Evolutionary conservation across 2,888 invertebrate genomes (phyloP), one percentile per base, ranked within the genome.

Genomic region (Hartigia nigra): DNA sequence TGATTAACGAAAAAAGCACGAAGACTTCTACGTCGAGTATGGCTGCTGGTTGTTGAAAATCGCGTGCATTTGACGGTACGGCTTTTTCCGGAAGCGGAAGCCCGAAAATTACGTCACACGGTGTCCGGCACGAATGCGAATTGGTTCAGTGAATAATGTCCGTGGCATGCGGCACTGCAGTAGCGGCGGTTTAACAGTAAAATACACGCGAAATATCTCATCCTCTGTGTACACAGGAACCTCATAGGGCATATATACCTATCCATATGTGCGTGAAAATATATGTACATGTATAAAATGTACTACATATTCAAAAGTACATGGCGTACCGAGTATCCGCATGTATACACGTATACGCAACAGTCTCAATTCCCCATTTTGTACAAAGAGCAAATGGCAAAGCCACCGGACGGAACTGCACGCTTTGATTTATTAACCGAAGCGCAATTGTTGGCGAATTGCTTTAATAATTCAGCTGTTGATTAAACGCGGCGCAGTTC

Each of bases 401-500:
- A 72, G 12, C 72, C 34, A 32, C 72, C 72, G 72, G 32, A 72
- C 72, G 32, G 31, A 72, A 34, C 72, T 32, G 72, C 72, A 72
- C 72, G 82, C 87, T 86, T 87, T 90, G 89, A 90, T 90, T 90
- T 90, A 90, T 90, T 87, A 88, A 90, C 88, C 87, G 81, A 80
- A 69, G 78, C 81, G 83, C 87, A 86, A 90, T 90, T 89, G 88
- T 88, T 88, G 85, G 85, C 85, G 86, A 88, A 90, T 87, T 86
- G 87, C 84, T 89, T 87, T 88, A 90, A 91, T 90, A 90, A 90
- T 90, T 88, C 87, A 86, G 86, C 87, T 89, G 90, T 90, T 91
- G 89, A 91, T 91, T 89, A 90, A 89, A 89, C 87, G 87, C 83
- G 77, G 78, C 78, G 78, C 74, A 82, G 87, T 89, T 88, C 87